Evolutionary conservation across 2,113 vertebrate species (phyloP), one percentile per base, ranked within the genome.

Genomic region (Hydropotes inermis): DNA sequence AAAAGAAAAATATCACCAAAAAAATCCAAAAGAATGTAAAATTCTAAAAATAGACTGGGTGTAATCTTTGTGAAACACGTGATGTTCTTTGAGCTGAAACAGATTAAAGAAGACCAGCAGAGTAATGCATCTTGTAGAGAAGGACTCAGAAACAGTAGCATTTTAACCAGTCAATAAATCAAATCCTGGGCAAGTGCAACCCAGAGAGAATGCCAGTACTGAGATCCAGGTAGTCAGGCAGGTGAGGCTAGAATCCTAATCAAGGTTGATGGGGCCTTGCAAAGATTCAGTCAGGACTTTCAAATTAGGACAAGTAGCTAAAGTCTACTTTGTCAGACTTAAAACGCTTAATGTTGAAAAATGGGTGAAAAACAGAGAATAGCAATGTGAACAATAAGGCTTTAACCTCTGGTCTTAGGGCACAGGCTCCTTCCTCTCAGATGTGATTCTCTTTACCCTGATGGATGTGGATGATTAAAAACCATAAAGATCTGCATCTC

Each of bases 131-230:
- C 76, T 94, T 78, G 17, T 13, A 52, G 23, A 82, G 30, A 70
- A 85, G 70, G 84, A 39, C 81, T 95, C 57, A 27, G 90, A 96
- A 97, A 96, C n/a, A 87, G 87, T 21, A 97, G 81, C 94, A 89
- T 87, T 74, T 89, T 79, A 96, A 89, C 17, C 47, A 97, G 87
- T 89, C 83, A 58, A 84, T 97, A 96, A 95, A 97, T 97, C 90
- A 96, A 82, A 87, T n/a, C 47, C 76, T 27, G 19, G 57, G 57
- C 64, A 82, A 94, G 39, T 17, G 11, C 5, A 61, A 57, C 7
- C 33, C 76, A 33, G n/a, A 15, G 30, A 23, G 76, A 57, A 50
- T 21, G n/a, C 7, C 50, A 89, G 14, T 12, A 16, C 21, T 39
- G 17, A 85, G 61, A 87, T 13, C 27, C 64, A 92, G 16, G 27